Percentiles rank a stretch among this genome's conserved stretches.
phyloP scores from a whole-genome alignment of 92 coral and sea anemone genomes.

The Porites cylindrica region DNA sequence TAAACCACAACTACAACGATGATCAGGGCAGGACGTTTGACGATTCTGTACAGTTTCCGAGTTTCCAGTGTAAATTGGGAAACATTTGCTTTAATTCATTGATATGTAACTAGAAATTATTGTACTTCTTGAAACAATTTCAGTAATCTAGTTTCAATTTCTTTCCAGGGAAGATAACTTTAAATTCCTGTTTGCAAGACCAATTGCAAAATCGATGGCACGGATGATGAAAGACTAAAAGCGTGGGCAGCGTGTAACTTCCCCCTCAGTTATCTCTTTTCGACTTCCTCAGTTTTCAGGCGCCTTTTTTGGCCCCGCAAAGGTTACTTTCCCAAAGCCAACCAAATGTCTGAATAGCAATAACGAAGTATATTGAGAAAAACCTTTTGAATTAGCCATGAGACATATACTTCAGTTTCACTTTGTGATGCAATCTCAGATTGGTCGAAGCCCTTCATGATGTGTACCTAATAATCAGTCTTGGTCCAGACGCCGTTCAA shows the following conservation, averaged over 20 bases:
- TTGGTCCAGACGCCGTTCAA: too few relatives aligned
- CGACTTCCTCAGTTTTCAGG: conserved; percentile 16
- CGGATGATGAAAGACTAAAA: neutral
- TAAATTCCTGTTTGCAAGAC: neutral
- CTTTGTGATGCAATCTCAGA: too few relatives aligned
- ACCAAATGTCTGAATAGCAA: neutral
- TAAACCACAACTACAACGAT: too few relatives aligned
- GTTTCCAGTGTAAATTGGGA: neutral
- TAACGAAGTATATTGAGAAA: too few relatives aligned
- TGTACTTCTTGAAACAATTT: neutral
- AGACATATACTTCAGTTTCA: too few relatives aligned
- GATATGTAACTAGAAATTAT: neutral
- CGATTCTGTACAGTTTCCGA: neutral
- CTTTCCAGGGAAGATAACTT: neutral
- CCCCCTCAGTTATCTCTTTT: neutral
- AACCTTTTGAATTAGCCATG: neutral
- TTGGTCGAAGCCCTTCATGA: too few relatives aligned
- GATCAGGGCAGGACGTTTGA: neutral
- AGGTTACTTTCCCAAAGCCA: neutral
- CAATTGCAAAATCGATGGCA: neutral
- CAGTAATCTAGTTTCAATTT: too few relatives aligned
- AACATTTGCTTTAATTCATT: too few relatives aligned
- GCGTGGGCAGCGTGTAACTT: conserved; percentile 17
- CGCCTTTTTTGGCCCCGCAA: neutral
- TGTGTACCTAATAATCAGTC: too few relatives aligned